Base-by-base conservation (phyloP, 2,797 vertebrate species). In the Tangara arthus region DNA sequence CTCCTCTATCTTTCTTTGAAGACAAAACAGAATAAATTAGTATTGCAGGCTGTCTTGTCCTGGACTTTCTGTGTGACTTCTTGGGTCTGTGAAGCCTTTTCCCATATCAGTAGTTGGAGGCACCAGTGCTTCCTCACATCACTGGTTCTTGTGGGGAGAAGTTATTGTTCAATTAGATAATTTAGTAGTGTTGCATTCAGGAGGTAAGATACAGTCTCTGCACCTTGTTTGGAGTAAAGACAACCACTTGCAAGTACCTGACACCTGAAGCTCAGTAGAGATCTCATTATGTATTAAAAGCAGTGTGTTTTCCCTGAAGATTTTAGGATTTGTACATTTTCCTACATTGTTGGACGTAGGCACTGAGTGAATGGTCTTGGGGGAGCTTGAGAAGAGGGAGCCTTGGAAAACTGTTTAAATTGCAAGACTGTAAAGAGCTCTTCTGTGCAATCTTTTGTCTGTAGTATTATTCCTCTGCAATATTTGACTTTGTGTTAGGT, bases 261-360 rank as follows among this genome's bases (percentile, higher is more conserved):
- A 60, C 15, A 42, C 26, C 41, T 75, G 65, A 68, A 93, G 72
- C 72, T 83, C 71, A 20, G 53, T 16, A 52, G 69, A 90, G 91
- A 20, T 77, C 44, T 80, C 30, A 27, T 39, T 41, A 5, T 59
- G 37, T 20, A 28, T 68, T 91, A 59, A 94, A 89, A 81, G 14
- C 26, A 63, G 2, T 75, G 24, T 88, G n/a, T 16, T 88, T 86
- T 78, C 70, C 57, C 30, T 81, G 46, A 71, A n/a, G 46, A 72
- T 87, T 94, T 82, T 18, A n/a, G 39, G 46, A 30, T 89, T 71
- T 85, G 71, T 82, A 35, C 20, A 7, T 88, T 93, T 87, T 87
- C 49, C 11, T 52, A 0, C 0, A 0, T 34, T 2, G 3, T 26
- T 93, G 41, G 32, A 37, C 75, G 22, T 87, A 84, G 81, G 59